Evolutionary conservation across 2,797 vertebrate genomes (phyloP), one percentile per base, ranked within the genome.

Genomic region (Pangasius krempfi): DNA sequence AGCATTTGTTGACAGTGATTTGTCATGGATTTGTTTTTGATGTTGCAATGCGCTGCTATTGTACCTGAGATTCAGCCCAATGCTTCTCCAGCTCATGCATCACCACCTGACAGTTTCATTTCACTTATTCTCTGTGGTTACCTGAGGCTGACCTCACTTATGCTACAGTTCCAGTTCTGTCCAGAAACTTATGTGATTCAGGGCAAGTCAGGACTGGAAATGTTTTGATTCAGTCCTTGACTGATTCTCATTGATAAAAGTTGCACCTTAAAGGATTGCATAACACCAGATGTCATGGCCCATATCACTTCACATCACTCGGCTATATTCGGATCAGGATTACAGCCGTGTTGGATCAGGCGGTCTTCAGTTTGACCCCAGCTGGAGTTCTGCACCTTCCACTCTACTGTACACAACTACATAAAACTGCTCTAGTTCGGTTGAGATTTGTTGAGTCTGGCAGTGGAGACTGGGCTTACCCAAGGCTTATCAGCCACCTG

Each of bases 401-500:
- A 70, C 56, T 82, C 33, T 62, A 62, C 25, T 62, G 76, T 81
- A 52, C 84, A 81, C 76, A 89, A 73, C 88, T 3, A 54, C 66
- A 40, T 56, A 47, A 84, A 87, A 83, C n/a, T 47, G 52, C 27
- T 60, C 7, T 7, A 87, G 80, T 78, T 84, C 13, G n/a, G 85
- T 22, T 30, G 62, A 86, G 76, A 66, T 52, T 70, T 79, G 62
- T 52, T 30, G 25, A 85, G 66, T 64, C 30, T 89, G 86, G 72
- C 81, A 85, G 73, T 62, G 44, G 25, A 70, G 16, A 18, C 72
- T 47, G 25, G 47, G 60, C 60, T 89, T 89, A 84, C 44, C 73
- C 86, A 62, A 52, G 73, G 52, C 44, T 87, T 89, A 78, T 47
- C 20, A 84, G 88, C 88, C 85, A 89, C 88, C 88, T 89, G 88